A percentile compares a stretch with the other conserved stretches of the same genome.
Evolutionary conservation across 64 coral and sea anemone species (phyloP).

Genomic region (Montipora capricornis): DNA sequence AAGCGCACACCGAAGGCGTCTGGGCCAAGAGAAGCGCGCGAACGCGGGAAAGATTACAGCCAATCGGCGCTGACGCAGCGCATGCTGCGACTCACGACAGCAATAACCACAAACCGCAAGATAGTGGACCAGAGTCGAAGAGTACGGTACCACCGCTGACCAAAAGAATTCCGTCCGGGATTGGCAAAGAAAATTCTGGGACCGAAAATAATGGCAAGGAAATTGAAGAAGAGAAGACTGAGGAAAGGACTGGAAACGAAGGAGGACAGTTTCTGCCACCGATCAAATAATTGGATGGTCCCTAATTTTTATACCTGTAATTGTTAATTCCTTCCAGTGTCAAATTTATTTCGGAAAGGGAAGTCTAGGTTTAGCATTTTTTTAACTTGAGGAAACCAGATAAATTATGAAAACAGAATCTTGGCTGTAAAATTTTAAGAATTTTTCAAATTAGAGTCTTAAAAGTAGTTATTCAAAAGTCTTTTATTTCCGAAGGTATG

Average conservation of each 20-base stretch:
- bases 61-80: constrained; percentile 62
- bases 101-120: constrained; percentile 40
- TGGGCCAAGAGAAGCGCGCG: constrained; percentile 70
- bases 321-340: background rate
- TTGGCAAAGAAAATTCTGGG: constrained; percentile 9
- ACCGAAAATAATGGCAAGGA: constrained; percentile 35
- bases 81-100: constrained; percentile 38
- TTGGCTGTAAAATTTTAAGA: too few relatives aligned
- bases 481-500: too few relatives aligned
- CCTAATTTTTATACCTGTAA: background rate
- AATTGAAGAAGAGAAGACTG: constrained; percentile 9
- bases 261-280: constrained; percentile 67
- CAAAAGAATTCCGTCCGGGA: constrained; percentile 40
- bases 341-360: background rate
- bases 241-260: background rate
- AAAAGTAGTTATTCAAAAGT: too few relatives aligned
- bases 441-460: too few relatives aligned
- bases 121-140: background rate
- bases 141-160: background rate
- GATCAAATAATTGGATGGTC: constrained; percentile 22
- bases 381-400: too few relatives aligned
- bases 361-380: too few relatives aligned
- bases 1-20: constrained; percentile 17
- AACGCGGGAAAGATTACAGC: constrained; percentile 78
- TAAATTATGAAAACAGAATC: too few relatives aligned